These are phyloP conservation scores for Chlorodrepanis virens DNA, from an alignment of 2,113 vertebrate genomes.

Conservation along the genomic window DNA sequence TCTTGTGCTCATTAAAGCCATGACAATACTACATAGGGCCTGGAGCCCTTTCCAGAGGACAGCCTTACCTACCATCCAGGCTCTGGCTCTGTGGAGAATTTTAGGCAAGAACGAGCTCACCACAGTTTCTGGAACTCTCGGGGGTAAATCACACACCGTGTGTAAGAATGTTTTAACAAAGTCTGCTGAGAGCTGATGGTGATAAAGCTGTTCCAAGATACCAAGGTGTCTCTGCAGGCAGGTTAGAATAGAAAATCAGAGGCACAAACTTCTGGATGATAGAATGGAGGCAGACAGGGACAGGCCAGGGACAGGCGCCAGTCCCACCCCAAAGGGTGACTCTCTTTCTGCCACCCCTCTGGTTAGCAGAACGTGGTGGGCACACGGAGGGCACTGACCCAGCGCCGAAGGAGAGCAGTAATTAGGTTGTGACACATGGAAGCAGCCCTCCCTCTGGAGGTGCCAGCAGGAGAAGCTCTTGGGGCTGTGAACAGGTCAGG, in stretches of 20 bases:
- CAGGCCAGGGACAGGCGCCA: background rate
- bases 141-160: background rate
- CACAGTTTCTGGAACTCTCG: background rate
- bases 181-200: background rate
- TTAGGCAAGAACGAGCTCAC: background rate
- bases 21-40: too few species aligned
- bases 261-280: background rate
- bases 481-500: background rate
- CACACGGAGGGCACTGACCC: background rate
- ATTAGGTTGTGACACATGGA: background rate
- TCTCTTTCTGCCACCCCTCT: background rate
- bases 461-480: background rate
- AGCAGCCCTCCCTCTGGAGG: background rate
- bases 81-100: background rate
- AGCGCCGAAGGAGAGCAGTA: background rate
- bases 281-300: background rate
- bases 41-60: background rate
- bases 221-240: background rate
- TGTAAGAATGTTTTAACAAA: background rate
- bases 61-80: background rate
- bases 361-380: background rate
- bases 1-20: background rate
- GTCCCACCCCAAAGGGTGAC: background rate
- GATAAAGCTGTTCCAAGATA: background rate
- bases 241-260: background rate